Evolutionary conservation across 2,888 invertebrate genomes (phyloP).

Genomic region (Salticus scenicus): DNA sequence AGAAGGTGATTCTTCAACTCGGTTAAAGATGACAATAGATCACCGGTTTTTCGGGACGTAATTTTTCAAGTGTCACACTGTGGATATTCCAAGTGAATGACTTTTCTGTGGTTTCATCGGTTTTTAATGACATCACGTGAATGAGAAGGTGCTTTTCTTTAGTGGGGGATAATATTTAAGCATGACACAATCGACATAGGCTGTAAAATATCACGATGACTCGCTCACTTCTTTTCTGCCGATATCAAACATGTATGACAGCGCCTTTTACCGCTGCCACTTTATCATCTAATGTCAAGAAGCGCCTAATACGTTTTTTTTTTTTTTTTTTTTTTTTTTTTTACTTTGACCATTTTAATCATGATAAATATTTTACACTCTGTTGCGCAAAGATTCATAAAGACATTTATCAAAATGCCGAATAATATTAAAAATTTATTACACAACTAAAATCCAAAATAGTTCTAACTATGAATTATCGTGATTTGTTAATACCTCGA

Average conservation of each 20-base stretch:
- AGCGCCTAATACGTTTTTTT: too few species aligned
- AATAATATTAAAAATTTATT: too few species aligned
- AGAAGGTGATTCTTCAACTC: slow-evolving; percentile 47
- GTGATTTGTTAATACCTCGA: too few species aligned
- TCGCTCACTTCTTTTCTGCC: neutral
- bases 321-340: too few species aligned
- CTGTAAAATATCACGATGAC: neutral
- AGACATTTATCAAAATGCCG: too few species aligned
- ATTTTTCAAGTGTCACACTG: slow-evolving; percentile 59
- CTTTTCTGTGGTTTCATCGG: slow-evolving; percentile 56
- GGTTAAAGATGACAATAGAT: slow-evolving; percentile 58
- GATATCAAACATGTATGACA: neutral
- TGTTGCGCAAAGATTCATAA: too few species aligned
- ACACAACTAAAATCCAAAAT: too few species aligned
- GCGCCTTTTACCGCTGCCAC: too few species aligned
- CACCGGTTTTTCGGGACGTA: slow-evolving; percentile 62
- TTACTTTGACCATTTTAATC: too few species aligned
- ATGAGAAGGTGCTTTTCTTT: neutral
- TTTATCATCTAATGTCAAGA: too few species aligned
- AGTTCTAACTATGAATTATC: too few species aligned
- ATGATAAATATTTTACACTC: too few species aligned
- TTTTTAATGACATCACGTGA: slow-evolving; percentile 50
- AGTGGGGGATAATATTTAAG: slow-evolving; percentile 3
- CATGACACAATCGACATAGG: neutral
- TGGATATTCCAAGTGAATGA: slow-evolving; percentile 2